Evolutionary conservation across 2,888 invertebrate genomes (phyloP).

Genomic region (Chloroclystis v-ata): DNA sequence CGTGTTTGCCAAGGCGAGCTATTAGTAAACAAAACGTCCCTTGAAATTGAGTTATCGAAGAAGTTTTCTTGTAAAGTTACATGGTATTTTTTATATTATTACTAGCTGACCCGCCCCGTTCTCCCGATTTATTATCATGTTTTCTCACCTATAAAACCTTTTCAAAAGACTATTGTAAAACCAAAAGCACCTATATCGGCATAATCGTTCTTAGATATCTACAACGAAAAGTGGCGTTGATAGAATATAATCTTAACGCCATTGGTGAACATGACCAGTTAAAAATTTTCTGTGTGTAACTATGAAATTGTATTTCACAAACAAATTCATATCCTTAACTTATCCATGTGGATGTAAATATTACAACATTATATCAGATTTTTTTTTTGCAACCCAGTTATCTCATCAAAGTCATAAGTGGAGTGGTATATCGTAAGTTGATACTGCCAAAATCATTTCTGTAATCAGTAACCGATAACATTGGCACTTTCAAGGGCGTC

Average conservation of each 20-base stretch:
- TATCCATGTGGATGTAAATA: too few relatives aligned
- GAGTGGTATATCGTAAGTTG: constrained; percentile 20
- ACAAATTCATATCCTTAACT: too few relatives aligned
- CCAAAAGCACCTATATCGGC: too few relatives aligned
- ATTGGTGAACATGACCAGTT: too few relatives aligned
- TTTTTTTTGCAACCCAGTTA: constrained; percentile 8
- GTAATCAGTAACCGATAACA: constrained; percentile 66
- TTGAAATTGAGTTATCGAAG: constrained; percentile 25
- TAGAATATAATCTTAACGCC: too few relatives aligned
- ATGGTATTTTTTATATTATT: too few relatives aligned
- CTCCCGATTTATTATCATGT: background rate
- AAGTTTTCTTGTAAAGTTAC: too few relatives aligned
- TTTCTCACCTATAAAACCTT: background rate
- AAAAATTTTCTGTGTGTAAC: too few relatives aligned
- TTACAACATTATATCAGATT: background rate
- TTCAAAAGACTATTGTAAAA: background rate
- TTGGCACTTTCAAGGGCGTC: constrained; percentile 58
- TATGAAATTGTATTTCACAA: too few relatives aligned
- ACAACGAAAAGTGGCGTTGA: too few relatives aligned
- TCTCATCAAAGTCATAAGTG: constrained; percentile 34
- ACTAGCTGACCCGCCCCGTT: too few relatives aligned
- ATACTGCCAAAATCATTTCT: constrained; percentile 35
- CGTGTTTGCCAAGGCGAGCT: constrained; percentile 34
- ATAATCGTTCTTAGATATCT: too few relatives aligned
- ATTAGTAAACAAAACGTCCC: constrained; percentile 32